A percentile compares a stretch with the other conserved stretches of the same genome.
Evolutionary conservation across 2,797 vertebrate genomes (phyloP).

Genomic region (Lepilemur ruficaudatus): DNA sequence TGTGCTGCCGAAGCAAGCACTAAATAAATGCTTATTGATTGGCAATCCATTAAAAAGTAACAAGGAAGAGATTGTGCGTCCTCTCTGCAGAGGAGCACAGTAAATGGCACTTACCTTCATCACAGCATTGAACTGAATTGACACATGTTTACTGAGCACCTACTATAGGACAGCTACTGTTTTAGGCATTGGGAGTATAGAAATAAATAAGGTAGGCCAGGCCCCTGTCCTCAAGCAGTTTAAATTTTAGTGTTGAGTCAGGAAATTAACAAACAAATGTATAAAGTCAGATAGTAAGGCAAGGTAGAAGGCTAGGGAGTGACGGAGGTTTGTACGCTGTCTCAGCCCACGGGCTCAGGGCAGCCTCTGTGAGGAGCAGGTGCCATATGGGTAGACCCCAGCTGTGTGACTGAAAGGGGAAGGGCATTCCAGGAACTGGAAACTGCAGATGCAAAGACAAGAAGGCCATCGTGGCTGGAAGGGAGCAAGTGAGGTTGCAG

Average conservation of each 20-base stretch:
- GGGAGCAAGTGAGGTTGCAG: neutral
- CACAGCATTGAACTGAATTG: neutral
- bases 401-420: neutral
- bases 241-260: neutral
- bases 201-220: neutral
- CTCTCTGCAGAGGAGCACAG: neutral
- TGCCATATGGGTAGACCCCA: neutral
- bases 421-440: neutral
- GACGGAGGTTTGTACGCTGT: neutral
- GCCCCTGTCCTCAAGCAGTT: neutral
- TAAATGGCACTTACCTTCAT: neutral
- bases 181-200: neutral
- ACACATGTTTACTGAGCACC: neutral
- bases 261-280: neutral
- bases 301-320: neutral
- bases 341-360: neutral
- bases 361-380: neutral
- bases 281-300: neutral
- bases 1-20: too few relatives aligned
- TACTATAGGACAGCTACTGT: neutral
- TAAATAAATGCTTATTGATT: neutral
- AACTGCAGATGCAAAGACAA: neutral
- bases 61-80: neutral
- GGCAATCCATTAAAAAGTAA: neutral
- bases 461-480: neutral